Evolutionary conservation across 2,113 vertebrate genomes (phyloP).

Genomic region (Regulus satrapa): DNA sequence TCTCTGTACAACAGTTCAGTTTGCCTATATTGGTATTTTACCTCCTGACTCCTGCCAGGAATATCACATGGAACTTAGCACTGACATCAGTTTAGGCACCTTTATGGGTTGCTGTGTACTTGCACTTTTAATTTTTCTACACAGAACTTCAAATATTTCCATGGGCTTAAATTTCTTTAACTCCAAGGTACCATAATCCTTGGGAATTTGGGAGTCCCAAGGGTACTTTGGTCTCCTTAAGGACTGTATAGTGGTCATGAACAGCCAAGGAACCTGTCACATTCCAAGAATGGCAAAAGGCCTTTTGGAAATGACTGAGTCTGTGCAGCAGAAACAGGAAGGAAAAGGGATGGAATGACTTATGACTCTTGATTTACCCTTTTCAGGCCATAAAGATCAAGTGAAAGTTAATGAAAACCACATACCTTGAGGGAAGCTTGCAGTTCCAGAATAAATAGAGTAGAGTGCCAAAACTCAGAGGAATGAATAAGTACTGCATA

Average conservation of each 20-base stretch:
- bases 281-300: background rate
- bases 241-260: too few relatives aligned
- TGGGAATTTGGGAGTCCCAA: background rate
- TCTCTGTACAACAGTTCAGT: background rate
- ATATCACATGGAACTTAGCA: background rate
- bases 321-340: background rate
- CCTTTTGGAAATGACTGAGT: background rate
- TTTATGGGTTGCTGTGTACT: background rate
- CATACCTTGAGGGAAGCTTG: constrained; percentile 47
- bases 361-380: background rate
- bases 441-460: constrained; percentile 44
- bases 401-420: background rate
- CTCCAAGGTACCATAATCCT: background rate
- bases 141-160: background rate
- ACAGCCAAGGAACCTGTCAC: background rate
- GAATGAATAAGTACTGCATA: constrained; percentile 3
- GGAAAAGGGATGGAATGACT: background rate
- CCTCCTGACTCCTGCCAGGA: background rate
- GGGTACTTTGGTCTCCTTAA: background rate
- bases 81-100: background rate
- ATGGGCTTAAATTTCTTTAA: background rate
- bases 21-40: background rate
- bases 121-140: background rate
- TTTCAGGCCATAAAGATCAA: background rate
- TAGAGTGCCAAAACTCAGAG: constrained; percentile 23